Evolutionary conservation across 2,888 invertebrate species (phyloP).

Genomic region (Alviniconcha strummeri): DNA sequence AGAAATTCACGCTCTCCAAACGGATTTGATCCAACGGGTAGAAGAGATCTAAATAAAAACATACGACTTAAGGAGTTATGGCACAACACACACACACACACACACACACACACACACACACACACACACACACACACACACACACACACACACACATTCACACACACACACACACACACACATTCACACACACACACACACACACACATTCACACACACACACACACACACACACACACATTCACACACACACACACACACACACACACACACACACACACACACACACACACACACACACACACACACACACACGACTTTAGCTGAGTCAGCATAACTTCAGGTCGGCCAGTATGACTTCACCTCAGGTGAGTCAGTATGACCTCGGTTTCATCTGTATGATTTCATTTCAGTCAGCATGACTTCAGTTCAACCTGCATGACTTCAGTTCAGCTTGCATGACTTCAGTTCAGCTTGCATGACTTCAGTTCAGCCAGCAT

Average conservation of each 20-base stretch:
- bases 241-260: background rate
- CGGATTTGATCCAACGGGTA: too few relatives aligned
- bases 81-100: background rate
- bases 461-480: too few relatives aligned
- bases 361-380: too few relatives aligned
- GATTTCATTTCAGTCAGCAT: too few relatives aligned
- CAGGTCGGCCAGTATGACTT: too few relatives aligned
- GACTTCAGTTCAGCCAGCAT: too few relatives aligned
- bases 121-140: background rate
- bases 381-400: too few relatives aligned
- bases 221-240: conserved; percentile 9
- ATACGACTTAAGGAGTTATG: too few relatives aligned
- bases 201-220: conserved; percentile 7
- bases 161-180: background rate
- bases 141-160: background rate
- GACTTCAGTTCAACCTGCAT: too few relatives aligned
- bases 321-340: background rate
- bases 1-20: too few relatives aligned
- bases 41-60: too few relatives aligned
- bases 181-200: conserved; percentile 7
- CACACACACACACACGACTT: background rate
- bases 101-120: conserved; percentile 8
- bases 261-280: conserved; percentile 12
- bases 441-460: too few relatives aligned
- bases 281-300: conserved; percentile 13